These are phyloP conservation scores for Thermophis baileyi DNA, from an alignment of 2,113 vertebrate genomes.

Conservation along the genomic window DNA sequence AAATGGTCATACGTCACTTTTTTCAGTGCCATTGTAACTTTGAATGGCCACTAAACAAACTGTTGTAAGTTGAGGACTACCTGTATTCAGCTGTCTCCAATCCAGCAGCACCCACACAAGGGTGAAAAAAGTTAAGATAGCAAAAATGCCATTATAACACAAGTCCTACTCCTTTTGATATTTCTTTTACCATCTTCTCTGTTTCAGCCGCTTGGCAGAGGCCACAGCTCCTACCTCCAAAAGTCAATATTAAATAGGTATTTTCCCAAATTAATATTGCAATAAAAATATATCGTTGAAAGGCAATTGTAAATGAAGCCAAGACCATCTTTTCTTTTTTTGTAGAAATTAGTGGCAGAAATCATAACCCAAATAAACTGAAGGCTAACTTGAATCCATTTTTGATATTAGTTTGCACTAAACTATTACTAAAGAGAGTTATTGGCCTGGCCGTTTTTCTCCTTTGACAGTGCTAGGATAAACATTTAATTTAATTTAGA, in stretches of 20 bases:
- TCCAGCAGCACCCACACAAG: neutral
- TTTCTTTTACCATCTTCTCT: neutral
- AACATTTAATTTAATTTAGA: constrained; percentile 74
- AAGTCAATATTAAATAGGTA: neutral
- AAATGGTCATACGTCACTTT: too few relatives aligned
- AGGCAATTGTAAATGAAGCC: neutral
- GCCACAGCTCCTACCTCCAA: neutral
- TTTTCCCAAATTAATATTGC: neutral
- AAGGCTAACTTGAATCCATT: constrained; percentile 44
- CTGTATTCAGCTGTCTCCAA: neutral
- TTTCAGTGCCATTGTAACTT: too few relatives aligned
- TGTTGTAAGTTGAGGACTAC: too few relatives aligned
- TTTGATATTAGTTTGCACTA: constrained; percentile 65
- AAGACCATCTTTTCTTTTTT: constrained; percentile 31
- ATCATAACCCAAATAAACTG: constrained; percentile 53
- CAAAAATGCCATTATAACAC: neutral
- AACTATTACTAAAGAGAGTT: constrained; percentile 63
- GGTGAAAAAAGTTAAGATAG: neutral
- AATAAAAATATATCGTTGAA: neutral
- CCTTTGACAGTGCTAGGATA: constrained; percentile 59
- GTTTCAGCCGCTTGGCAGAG: neutral
- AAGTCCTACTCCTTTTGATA: neutral
- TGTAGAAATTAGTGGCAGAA: constrained; percentile 47
- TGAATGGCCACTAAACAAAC: too few relatives aligned
- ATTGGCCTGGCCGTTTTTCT: constrained; percentile 63